These are phyloP conservation scores for Morinoia aosen DNA, from an alignment of 2,888 invertebrate genomes.

Conservation along the genomic window DNA sequence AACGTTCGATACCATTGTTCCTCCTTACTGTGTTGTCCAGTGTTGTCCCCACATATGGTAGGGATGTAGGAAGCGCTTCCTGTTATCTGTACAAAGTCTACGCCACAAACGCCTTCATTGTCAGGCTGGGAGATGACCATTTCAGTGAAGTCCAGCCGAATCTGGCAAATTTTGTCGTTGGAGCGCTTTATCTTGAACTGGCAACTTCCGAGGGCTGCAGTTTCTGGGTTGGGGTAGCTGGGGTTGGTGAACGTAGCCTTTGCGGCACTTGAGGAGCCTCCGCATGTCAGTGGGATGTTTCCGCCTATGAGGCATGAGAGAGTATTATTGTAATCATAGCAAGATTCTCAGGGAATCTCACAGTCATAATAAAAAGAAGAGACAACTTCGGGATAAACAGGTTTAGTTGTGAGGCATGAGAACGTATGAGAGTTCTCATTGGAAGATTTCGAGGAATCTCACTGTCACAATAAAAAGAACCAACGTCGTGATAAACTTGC, in stretches of 20 bases:
- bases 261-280: slow-evolving; percentile 72
- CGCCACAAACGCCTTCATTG: slow-evolving; percentile 80
- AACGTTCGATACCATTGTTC: too few relatives aligned
- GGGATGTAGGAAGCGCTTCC: slow-evolving; percentile 69
- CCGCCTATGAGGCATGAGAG: neutral
- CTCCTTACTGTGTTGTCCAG: slow-evolving; percentile 69
- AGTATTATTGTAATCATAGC: too few relatives aligned
- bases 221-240: slow-evolving; percentile 70
- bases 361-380: too few relatives aligned
- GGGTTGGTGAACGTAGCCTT: slow-evolving; percentile 88
- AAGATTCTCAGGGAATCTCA: too few relatives aligned
- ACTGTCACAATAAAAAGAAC: too few relatives aligned
- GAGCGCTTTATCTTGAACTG: slow-evolving; percentile 81
- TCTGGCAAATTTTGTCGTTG: slow-evolving; percentile 79
- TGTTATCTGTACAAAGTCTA: slow-evolving; percentile 80
- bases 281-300: neutral
- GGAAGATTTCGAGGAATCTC: too few relatives aligned
- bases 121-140: slow-evolving; percentile 82
- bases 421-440: too few relatives aligned
- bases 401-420: too few relatives aligned
- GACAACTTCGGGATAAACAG: too few relatives aligned
- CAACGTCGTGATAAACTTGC: too few relatives aligned
- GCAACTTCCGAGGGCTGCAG: slow-evolving; percentile 74
- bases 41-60: slow-evolving; percentile 69
- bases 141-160: slow-evolving; percentile 85